Conservation (phyloP, 2,888 invertebrate genomes). For the Heliconius charithonia region DNA sequence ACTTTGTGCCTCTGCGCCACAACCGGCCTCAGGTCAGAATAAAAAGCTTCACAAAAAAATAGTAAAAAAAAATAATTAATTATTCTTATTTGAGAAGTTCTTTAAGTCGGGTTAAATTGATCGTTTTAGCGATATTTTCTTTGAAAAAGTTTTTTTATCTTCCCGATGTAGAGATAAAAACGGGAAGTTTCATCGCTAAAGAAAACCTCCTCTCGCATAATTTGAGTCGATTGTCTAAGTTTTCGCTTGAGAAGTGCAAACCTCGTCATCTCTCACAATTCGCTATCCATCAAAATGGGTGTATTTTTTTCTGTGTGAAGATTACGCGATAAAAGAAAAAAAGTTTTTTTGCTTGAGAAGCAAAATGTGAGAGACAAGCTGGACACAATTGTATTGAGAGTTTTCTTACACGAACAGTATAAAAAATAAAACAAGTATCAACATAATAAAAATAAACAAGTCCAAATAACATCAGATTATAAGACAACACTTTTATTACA, state of each 20-base stretch:
- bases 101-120: slow-evolving; percentile 1
- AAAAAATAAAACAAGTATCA: too few species aligned
- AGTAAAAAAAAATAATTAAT: background rate
- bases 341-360: background rate
- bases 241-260: slow-evolving; percentile 34
- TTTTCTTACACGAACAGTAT: background rate
- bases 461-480: too few species aligned
- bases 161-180: slow-evolving; percentile 10
- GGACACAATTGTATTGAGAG: background rate
- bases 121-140: slow-evolving; percentile 6
- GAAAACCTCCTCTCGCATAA: slow-evolving; percentile 31
- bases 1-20: too few species aligned
- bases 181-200: slow-evolving; percentile 19
- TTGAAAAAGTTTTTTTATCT: slow-evolving; percentile 5
- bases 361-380: background rate
- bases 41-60: too few species aligned
- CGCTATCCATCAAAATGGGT: slow-evolving; percentile 29
- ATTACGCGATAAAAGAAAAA: background rate
- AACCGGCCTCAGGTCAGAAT: too few species aligned
- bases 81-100: background rate
- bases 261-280: slow-evolving; percentile 33
- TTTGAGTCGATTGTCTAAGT: slow-evolving; percentile 41
- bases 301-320: slow-evolving; percentile 18
- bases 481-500: too few species aligned
- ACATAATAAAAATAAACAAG: too few species aligned